Conservation (phyloP, 2,113 vertebrate genomes). For the Phodopus roborovskii region DNA sequence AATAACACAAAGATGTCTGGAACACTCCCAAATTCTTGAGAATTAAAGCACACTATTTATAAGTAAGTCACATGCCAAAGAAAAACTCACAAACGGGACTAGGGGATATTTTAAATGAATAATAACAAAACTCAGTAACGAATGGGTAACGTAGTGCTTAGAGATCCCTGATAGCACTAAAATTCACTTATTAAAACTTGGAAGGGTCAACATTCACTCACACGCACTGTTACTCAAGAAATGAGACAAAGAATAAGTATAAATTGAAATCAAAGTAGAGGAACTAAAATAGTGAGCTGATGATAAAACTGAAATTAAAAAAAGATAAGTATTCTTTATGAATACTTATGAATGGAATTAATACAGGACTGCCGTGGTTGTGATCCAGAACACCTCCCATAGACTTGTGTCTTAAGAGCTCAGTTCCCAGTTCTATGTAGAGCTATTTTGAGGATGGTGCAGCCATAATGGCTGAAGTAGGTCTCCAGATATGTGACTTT, state of each 20-base stretch:
- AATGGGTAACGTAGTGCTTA: neutral
- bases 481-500: neutral
- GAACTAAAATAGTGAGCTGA: neutral
- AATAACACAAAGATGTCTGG: slow-evolving; percentile 12
- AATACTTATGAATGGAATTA: neutral
- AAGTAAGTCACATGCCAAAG: neutral
- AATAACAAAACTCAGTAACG: neutral
- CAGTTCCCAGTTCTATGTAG: neutral
- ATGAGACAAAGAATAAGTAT: neutral
- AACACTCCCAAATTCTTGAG: slow-evolving; percentile 4
- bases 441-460: neutral
- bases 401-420: neutral
- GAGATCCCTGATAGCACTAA: neutral
- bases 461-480: neutral
- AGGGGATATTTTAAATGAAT: neutral
- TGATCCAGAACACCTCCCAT: neutral
- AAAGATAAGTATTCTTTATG: neutral
- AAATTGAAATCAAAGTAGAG: neutral
- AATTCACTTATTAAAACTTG: neutral
- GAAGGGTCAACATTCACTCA: neutral
- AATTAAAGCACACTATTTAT: slow-evolving; percentile 7
- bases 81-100: slow-evolving; percentile 3
- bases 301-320: slow-evolving; percentile 9
- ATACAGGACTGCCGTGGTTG: neutral
- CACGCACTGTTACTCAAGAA: neutral